These are phyloP conservation scores for Dasyurus viverrinus DNA, from an alignment of 2,113 vertebrate genomes.

Conservation along the genomic window DNA sequence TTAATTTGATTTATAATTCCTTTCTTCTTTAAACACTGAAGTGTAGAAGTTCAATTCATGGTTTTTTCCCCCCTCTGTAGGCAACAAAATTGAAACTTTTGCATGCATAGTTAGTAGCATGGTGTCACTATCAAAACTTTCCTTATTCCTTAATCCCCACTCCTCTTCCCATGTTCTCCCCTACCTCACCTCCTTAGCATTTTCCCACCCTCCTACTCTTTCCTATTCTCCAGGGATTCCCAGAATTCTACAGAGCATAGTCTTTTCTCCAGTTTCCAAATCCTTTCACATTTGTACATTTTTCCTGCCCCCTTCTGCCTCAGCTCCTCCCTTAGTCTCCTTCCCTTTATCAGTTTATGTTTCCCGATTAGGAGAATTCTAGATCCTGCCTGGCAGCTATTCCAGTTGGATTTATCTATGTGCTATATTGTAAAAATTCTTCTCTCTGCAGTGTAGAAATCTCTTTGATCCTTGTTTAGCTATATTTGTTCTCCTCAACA, in stretches of 20 bases:
- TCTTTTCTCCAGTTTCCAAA: neutral
- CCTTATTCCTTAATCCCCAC: neutral
- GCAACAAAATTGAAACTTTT: neutral
- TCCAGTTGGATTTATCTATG: slow-evolving; percentile 23
- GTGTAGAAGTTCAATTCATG: neutral
- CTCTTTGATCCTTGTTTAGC: slow-evolving; percentile 41
- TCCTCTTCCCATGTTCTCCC: neutral
- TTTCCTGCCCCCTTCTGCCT: neutral
- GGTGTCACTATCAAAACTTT: neutral
- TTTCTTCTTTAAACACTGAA: neutral
- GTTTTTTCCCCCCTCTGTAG: neutral
- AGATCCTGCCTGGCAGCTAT: slow-evolving; percentile 14
- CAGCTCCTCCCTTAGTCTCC: neutral
- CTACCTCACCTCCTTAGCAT: neutral
- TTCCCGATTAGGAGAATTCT: neutral
- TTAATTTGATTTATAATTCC: neutral
- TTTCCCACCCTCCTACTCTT: neutral
- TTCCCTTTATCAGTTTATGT: slow-evolving; percentile 30
- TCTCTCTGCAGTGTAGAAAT: slow-evolving; percentile 37
- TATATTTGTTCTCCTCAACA: slow-evolving; percentile 35
- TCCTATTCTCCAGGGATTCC: neutral
- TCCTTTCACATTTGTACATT: neutral
- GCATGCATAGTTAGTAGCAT: neutral
- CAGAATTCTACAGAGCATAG: neutral
- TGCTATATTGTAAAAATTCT: slow-evolving; percentile 3